phyloP scores from a whole-genome alignment of 2,888 invertebrate genomes.

The Mimas tiliae region DNA sequence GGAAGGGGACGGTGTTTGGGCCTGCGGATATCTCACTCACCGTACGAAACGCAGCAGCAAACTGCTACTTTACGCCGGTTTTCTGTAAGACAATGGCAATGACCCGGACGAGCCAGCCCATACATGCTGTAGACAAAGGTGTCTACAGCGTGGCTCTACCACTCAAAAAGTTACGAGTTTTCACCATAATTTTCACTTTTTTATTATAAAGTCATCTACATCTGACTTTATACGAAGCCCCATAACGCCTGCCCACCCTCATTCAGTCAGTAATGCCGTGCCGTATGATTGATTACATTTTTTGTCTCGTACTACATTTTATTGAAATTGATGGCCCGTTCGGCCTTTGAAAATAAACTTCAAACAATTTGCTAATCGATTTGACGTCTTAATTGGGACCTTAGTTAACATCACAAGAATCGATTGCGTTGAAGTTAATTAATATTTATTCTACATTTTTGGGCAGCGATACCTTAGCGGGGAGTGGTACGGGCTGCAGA shows the following conservation, averaged over 20 bases:
- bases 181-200: too few species aligned
- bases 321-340: slow-evolving; percentile 74
- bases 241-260: slow-evolving; percentile 42
- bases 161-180: too few species aligned
- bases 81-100: too few species aligned
- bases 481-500: too few species aligned
- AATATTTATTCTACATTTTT: not conserved
- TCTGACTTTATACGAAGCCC: slow-evolving; percentile 12
- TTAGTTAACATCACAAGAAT: not conserved
- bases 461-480: too few species aligned
- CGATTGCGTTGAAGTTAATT: not conserved
- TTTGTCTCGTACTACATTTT: slow-evolving; percentile 69
- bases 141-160: too few species aligned
- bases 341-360: slow-evolving; percentile 31
- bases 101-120: too few species aligned
- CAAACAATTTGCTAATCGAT: slow-evolving; percentile 26
- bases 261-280: slow-evolving; percentile 54
- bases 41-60: too few species aligned
- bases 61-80: too few species aligned
- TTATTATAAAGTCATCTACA: not conserved
- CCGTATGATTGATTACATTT: slow-evolving; percentile 64
- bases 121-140: too few species aligned
- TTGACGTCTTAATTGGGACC: slow-evolving; percentile 19
- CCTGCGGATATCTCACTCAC: too few species aligned
- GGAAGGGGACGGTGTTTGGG: too few species aligned